Evolutionary conservation across 2,113 vertebrate genomes (phyloP), one percentile per base, ranked within the genome.

Genomic region (Macroglossus sobrinus): DNA sequence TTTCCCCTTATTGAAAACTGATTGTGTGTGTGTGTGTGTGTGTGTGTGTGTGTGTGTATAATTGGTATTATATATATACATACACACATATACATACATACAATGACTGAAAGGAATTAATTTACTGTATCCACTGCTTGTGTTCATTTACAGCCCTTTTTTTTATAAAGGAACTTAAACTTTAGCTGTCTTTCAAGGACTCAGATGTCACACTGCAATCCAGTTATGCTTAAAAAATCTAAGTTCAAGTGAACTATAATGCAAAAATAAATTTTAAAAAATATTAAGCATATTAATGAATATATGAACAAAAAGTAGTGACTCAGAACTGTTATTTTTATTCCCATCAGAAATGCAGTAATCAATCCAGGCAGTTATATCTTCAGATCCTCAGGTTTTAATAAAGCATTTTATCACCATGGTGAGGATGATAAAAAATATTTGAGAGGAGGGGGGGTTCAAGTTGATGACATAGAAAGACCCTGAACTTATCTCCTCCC

Each of bases 331-430:
- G 94, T 97, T 96, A 95, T 98, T 98, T 98, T 98, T 97, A 92
- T 96, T n/a, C 72, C 96, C 86, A 97, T 45, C 26, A 96, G 93
- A 97, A 98, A 97, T 94, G 97, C 3, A 94, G 33, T 96, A 98
- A 98, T 97, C 97, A 98, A 97, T 95, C 84, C 61, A 96, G 95
- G 90, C 84, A 97, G 76, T 78, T 72, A 72, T 91, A 84, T 95
- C 94, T 97, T 97, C 90, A 82, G 95, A 92, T 97, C 90, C 64
- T 96, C 74, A 89, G 84, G 93, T 97, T 97, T 97, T 97, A 98
- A 97, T 98, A 97, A 97, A 98, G 96, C 72, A 47, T 75, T 30
- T 75, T 30, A 75, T 75, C 45, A 50, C 45, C 30, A 75, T 18
- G 2, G 33, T 50, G 47, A 75, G 72, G 19, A 50, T 21, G 4